Evolutionary conservation across 2,113 vertebrate genomes (phyloP), one percentile per base, ranked within the genome.

Genomic region (Prunella fulvescens): DNA sequence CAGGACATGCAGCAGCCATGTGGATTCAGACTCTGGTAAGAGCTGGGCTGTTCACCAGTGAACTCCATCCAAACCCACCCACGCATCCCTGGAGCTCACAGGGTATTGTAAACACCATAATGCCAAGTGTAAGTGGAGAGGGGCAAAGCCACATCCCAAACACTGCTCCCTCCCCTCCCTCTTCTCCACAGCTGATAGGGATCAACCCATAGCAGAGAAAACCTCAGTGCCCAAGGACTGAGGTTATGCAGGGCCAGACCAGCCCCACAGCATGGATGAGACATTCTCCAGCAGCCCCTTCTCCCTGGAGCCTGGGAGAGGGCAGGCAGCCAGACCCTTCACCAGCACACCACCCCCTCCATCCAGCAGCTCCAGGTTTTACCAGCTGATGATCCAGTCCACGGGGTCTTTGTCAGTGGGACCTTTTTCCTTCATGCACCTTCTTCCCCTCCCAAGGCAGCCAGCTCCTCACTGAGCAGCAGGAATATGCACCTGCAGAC

Each of bases 401-500:
- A 8, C 1, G 0, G 57, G 28, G 48, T 37, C 61, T 81, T 78
- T 1, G 0, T 26, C 57, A 61, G 31, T 1, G 3, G 66, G 56
- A 35, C 9, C 17, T 80, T 66, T 92, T 20, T 29, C 42, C 33
- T 74, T 71, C 37, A 0, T 40, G 35, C 20, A 54, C 77, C 51
- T 73, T 86, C 88, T 33, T 61, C 51, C 42, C 37, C 37, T 78
- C 51, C 48, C 1, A 1, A 53, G 31, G 62, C 60, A 77, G 72
- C 22, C 71, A 31, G 25, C 4, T 3, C 35, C 62, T 91, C 10
- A 0, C 58, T 26, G 72, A 83, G 88, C 87, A 77, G 79, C 58
- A 91, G 85, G 67, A 87, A 73, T 47, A 93, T 17, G 5, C 79
- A 93, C 95, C 96, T 94, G 90, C 92, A 78, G 76, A 86, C 93